These are phyloP conservation scores for Stichopus horrens DNA, from an alignment of 53 echinoderm and acorn worm genomes.

Conservation along the genomic window DNA sequence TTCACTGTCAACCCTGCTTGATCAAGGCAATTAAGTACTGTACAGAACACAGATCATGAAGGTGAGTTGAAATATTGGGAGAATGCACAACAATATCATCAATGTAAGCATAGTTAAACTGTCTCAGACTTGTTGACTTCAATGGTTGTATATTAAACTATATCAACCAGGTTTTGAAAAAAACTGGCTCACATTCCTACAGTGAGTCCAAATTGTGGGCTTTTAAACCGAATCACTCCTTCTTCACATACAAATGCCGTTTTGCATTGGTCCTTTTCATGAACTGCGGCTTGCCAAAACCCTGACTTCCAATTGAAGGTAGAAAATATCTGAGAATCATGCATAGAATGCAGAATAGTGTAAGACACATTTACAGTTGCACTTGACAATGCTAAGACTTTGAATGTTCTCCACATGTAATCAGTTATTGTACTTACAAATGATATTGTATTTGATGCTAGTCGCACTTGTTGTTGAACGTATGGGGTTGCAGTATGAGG, in stretches of 20 bases:
- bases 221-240: constrained; percentile 15
- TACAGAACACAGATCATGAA: constrained; percentile 17
- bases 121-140: background rate
- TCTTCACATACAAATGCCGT: constrained; percentile 42
- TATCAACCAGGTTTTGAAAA: constrained; percentile 28
- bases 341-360: too few relatives aligned
- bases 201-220: constrained; percentile 26
- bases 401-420: too few relatives aligned
- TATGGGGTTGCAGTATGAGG: too few relatives aligned
- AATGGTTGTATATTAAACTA: constrained; percentile 1
- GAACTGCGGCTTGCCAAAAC: constrained; percentile 38
- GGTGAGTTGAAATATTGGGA: constrained; percentile 15
- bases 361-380: too few relatives aligned
- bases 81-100: constrained; percentile 40
- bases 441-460: too few relatives aligned
- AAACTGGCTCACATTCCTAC: constrained; percentile 29
- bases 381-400: too few relatives aligned
- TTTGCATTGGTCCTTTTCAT: constrained; percentile 13
- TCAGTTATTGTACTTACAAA: too few relatives aligned
- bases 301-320: constrained; percentile 45
- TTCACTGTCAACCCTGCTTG: constrained; percentile 57
- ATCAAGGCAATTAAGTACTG: constrained; percentile 34
- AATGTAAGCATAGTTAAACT: constrained; percentile 15
- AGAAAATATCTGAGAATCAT: constrained; percentile 23
- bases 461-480: too few relatives aligned